These are phyloP conservation scores for Pangasius djambal DNA, from an alignment of 2,797 vertebrate species.

Conservation along the genomic window DNA sequence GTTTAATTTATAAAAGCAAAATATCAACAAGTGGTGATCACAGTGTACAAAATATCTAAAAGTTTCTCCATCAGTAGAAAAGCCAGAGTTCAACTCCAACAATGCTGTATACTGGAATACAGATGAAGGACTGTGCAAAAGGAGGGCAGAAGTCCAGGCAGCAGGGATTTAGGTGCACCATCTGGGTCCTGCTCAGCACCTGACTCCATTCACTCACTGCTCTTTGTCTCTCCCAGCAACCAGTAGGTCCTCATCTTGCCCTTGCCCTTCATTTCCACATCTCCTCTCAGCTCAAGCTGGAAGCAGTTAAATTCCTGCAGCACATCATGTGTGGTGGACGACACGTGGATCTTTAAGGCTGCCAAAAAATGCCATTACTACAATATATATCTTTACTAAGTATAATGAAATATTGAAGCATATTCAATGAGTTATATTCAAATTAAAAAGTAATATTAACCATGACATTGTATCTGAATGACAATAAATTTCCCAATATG, in stretches of 20 bases:
- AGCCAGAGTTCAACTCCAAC: constrained; percentile 6
- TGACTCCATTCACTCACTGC: constrained; percentile 65
- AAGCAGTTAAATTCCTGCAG: constrained; percentile 88
- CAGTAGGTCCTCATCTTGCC: constrained; percentile 91
- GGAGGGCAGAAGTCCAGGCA: neutral
- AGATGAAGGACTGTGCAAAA: neutral
- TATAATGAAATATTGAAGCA: neutral
- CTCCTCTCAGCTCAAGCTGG: constrained; percentile 85
- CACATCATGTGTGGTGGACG: constrained; percentile 80
- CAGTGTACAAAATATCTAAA: constrained; percentile 31
- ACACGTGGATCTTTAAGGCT: constrained; percentile 92
- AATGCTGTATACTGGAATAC: constrained; percentile 20
- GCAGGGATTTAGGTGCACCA: neutral
- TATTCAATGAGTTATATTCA: neutral
- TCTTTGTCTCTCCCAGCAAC: constrained; percentile 81
- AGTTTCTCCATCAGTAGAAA: constrained; percentile 34
- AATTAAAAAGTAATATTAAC: neutral
- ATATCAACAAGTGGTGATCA: constrained; percentile 17
- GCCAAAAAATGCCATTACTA: constrained; percentile 29
- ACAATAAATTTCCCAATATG: neutral
- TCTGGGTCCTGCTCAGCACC: constrained; percentile 1
- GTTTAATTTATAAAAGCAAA: constrained; percentile 4
- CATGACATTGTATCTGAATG: neutral
- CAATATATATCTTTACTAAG: neutral
- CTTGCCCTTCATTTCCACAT: constrained; percentile 91